phyloP scores from a whole-genome alignment of 2,797 vertebrate genomes.

The Bryconaethiops microstoma region DNA sequence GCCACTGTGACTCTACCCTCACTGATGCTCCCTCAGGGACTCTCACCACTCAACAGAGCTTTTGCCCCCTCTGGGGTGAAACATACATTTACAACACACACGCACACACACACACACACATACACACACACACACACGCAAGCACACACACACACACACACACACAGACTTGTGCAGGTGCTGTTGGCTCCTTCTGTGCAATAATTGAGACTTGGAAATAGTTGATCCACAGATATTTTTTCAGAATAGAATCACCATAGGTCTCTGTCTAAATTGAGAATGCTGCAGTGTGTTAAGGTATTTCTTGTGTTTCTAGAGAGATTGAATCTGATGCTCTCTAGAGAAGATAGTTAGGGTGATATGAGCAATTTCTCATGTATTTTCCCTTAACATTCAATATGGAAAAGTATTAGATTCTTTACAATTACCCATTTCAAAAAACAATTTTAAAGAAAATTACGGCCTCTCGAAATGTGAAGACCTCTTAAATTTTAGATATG shows the following conservation, averaged over 20 bases:
- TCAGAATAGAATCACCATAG: slow-evolving; percentile 54
- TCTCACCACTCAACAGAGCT: slow-evolving; percentile 56
- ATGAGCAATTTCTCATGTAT: background rate
- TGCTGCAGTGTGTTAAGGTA: slow-evolving; percentile 10
- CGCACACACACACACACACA: too few species aligned
- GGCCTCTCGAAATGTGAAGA: background rate
- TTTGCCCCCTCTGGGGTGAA: slow-evolving; percentile 58
- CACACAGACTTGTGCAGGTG: slow-evolving; percentile 35
- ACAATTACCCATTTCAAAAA: background rate
- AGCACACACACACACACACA: too few species aligned
- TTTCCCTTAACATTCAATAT: background rate
- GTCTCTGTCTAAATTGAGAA: slow-evolving; percentile 13
- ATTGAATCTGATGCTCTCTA: background rate
- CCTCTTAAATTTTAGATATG: too few species aligned
- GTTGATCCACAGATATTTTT: slow-evolving; percentile 52
- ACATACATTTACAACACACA: background rate
- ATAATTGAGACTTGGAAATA: slow-evolving; percentile 64
- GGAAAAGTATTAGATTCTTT: background rate
- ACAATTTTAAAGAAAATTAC: background rate
- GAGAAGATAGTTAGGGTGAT: background rate
- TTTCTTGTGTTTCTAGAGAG: background rate
- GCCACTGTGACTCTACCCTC: slow-evolving; percentile 59
- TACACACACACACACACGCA: background rate
- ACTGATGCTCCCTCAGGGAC: slow-evolving; percentile 48
- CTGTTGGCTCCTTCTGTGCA: slow-evolving; percentile 55